Conservation (phyloP, 2,797 vertebrate species). For the Tokudaia tokunoshimensis region DNA sequence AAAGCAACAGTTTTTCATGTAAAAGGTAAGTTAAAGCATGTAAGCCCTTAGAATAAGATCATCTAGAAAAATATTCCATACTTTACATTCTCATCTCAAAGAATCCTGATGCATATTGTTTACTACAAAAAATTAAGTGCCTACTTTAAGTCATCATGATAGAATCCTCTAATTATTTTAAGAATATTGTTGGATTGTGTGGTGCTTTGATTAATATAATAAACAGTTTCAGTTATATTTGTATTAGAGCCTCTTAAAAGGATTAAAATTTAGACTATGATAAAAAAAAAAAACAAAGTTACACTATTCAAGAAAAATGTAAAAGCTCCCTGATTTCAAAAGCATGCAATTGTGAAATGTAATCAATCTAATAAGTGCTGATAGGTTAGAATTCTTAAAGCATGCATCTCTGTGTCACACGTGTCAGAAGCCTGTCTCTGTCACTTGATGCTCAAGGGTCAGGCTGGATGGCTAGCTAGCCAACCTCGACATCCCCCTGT, state of each 20-base stretch:
- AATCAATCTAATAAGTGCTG: neutral
- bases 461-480: neutral
- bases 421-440: neutral
- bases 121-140: neutral
- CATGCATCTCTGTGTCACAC: neutral
- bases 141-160: neutral
- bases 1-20: neutral
- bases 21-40: neutral
- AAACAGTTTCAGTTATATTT: slow-evolving; percentile 41
- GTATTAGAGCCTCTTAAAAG: slow-evolving; percentile 10
- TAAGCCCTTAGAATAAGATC: slow-evolving; percentile 25
- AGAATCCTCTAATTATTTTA: slow-evolving; percentile 45
- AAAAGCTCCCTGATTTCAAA: neutral
- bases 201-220: neutral
- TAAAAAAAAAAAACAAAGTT: slow-evolving; percentile 58
- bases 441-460: neutral
- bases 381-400: neutral
- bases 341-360: neutral
- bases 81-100: slow-evolving; percentile 16
- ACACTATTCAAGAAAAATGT: slow-evolving; percentile 41
- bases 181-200: slow-evolving; percentile 38
- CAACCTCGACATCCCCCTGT: neutral
- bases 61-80: neutral
- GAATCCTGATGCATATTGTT: neutral
- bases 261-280: slow-evolving; percentile 39